Evolutionary conservation across 2,113 vertebrate genomes (phyloP), one percentile per base, ranked within the genome.

Genomic region (Strix uralensis): DNA sequence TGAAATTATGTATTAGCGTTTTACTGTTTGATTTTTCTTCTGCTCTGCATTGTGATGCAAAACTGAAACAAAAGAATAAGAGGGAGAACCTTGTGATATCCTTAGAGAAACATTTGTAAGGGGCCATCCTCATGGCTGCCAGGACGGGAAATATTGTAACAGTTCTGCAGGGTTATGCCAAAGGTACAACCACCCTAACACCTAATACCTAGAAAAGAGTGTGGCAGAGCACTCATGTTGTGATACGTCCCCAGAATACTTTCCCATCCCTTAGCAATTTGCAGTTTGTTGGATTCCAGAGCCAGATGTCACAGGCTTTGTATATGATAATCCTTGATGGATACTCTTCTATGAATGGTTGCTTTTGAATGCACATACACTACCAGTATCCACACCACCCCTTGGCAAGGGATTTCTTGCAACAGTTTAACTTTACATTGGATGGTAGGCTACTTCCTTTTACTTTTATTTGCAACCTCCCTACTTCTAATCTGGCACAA

Each of bases 161-260:
- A 15, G 7, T 27, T 86, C 51, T 81, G 11, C 46, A 67, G 18
- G 5, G 2, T 66, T 81, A 17, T 32, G 32, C 11, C 13, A 40
- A 80, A 57, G 7, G 7, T 29, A 57, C 0, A 1, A 20, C 19
- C 30, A 80, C 16, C 20, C 13, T 9, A 57, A 61, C 10, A 73
- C 67, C 36, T 46, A 62, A 46, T n/a, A 46, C 20, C 20, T 55
- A 38, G 11, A 46, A 57, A 73, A 15, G 14, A 66, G 16, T 7
- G 25, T 2, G 0, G 8, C 75, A 70, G 30, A 3, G 0, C 7
- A 38, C 10, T 55, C 19, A 1, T 8, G 3, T 22, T 80, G 30
- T 58, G 55, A 47, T 13, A n/a, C 0, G 0, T 67, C 66, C n/a
- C 38, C 77, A 67, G 42, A 81, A 78, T 18, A 51, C 5, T 42